Percentiles rank a stretch among this genome's conserved stretches.
Conservation (phyloP, 2,888 invertebrate genomes). For the Platynereis dumerilii region DNA sequence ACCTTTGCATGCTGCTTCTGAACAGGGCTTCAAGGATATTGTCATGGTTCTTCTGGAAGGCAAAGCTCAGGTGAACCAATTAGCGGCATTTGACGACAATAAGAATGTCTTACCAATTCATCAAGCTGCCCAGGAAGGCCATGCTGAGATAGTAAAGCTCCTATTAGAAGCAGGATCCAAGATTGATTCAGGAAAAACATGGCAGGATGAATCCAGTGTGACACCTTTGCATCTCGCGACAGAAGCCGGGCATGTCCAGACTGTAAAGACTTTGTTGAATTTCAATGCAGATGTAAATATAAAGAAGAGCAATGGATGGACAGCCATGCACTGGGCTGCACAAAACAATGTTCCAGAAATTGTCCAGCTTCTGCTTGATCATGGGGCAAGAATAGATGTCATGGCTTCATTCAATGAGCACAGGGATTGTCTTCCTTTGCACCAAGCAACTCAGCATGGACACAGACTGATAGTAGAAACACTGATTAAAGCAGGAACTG, state of each 20-base stretch:
- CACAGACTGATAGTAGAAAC: slow-evolving; percentile 30
- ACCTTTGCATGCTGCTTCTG: slow-evolving; percentile 43
- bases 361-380: slow-evolving; percentile 24
- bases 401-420: slow-evolving; percentile 34
- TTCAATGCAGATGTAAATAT: slow-evolving; percentile 32
- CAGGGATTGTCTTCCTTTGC: slow-evolving; percentile 31
- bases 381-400: slow-evolving; percentile 26
- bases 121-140: slow-evolving; percentile 39
- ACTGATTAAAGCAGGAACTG: slow-evolving; percentile 28
- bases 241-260: slow-evolving; percentile 32
- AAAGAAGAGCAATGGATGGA: slow-evolving; percentile 37
- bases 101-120: slow-evolving; percentile 32
- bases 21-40: slow-evolving; percentile 30
- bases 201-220: slow-evolving; percentile 33
- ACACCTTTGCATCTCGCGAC: slow-evolving; percentile 36
- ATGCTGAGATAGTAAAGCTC: slow-evolving; percentile 27
- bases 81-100: slow-evolving; percentile 35
- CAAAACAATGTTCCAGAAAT: slow-evolving; percentile 33
- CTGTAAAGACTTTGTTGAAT: slow-evolving; percentile 29
- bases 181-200: slow-evolving; percentile 32
- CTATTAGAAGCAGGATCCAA: slow-evolving; percentile 28
- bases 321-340: slow-evolving; percentile 38
- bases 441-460: slow-evolving; percentile 38
- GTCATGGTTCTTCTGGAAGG: slow-evolving; percentile 29
- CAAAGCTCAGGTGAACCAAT: slow-evolving; percentile 15